Evolutionary conservation across 1,140 invertebrate species (phyloP).

Genomic region (Pinna nobilis): DNA sequence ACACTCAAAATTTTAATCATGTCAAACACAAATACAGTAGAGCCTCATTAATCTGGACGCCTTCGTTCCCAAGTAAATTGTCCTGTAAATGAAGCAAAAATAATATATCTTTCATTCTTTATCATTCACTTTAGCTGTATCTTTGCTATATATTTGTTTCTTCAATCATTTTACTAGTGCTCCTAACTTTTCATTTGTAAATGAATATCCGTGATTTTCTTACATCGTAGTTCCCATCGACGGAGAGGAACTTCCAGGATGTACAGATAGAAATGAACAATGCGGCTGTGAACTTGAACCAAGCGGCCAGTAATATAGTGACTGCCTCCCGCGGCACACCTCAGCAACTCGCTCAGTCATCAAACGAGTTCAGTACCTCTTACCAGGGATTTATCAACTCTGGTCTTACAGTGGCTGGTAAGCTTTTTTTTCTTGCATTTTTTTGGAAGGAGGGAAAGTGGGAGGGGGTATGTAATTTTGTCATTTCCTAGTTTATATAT

Average conservation of each 20-base stretch:
- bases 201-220: too few relatives aligned
- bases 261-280: constrained; percentile 89
- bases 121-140: too few relatives aligned
- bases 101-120: too few relatives aligned
- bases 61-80: too few relatives aligned
- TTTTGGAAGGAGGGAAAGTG: background rate
- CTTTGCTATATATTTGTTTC: too few relatives aligned
- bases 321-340: constrained; percentile 79
- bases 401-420: constrained; percentile 62
- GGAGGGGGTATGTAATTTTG: background rate
- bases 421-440: background rate
- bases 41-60: too few relatives aligned
- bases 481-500: background rate
- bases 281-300: constrained; percentile 88
- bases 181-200: too few relatives aligned
- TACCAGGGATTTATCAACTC: constrained; percentile 82
- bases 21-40: too few relatives aligned
- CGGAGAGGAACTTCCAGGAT: constrained; percentile 77
- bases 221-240: constrained; percentile 62
- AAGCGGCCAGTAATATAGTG: constrained; percentile 87
- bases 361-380: constrained; percentile 84
- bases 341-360: constrained; percentile 83
- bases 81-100: too few relatives aligned
- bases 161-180: background rate
- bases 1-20: too few relatives aligned